Percentiles rank a stretch among this genome's conserved stretches.
Conservation (phyloP, 2,888 invertebrate genomes). For the Sicus ferrugineus region DNA sequence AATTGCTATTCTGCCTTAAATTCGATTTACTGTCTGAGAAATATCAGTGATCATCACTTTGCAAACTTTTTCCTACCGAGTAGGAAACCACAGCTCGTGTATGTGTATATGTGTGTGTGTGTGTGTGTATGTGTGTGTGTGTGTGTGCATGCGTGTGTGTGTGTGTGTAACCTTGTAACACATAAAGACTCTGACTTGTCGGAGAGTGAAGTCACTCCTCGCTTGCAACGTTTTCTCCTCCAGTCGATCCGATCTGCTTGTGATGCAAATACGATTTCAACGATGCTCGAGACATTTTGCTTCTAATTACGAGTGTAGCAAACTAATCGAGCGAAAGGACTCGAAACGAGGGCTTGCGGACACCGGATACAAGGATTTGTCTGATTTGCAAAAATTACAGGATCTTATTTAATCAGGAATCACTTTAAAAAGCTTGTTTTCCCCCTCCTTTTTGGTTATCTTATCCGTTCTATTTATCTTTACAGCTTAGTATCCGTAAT, state of each 20-base stretch:
- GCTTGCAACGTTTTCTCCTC: not conserved
- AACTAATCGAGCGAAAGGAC: conserved; percentile 3
- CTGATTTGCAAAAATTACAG: too few species aligned
- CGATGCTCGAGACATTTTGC: not conserved
- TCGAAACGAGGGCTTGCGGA: too few species aligned
- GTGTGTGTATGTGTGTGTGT: conserved; percentile 15
- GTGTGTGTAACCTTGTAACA: too few species aligned
- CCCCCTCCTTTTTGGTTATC: too few species aligned
- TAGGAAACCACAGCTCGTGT: not conserved
- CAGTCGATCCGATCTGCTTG: not conserved
- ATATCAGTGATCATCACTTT: too few species aligned
- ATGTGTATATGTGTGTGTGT: conserved; percentile 1
- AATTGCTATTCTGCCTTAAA: not conserved
- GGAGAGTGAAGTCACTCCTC: not conserved
- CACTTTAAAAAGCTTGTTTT: too few species aligned
- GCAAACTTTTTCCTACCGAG: not conserved
- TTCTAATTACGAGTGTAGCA: not conserved
- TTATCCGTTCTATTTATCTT: too few species aligned
- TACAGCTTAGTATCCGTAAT: too few species aligned
- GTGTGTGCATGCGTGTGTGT: conserved; percentile 2
- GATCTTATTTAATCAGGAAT: too few species aligned
- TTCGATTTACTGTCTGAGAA: not conserved
- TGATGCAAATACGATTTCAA: not conserved
- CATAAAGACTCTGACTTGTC: too few species aligned
- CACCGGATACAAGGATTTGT: too few species aligned